Conservation (phyloP, 2,888 invertebrate genomes). For the Leucozona laternaria region DNA sequence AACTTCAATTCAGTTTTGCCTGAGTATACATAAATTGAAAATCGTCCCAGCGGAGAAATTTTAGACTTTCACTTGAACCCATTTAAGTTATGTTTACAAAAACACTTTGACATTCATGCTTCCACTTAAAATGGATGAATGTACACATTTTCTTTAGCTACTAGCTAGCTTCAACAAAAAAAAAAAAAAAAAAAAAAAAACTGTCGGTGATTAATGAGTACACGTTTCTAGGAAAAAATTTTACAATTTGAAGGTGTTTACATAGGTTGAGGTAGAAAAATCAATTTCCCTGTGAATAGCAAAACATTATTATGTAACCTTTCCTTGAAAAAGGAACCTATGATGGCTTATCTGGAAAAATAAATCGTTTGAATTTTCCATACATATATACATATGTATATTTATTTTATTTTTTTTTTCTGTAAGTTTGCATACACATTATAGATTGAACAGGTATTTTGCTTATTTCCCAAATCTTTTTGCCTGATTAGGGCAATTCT, state of each 20-base stretch:
- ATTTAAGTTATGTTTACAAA: constrained; percentile 48
- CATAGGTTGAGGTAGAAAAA: constrained; percentile 52
- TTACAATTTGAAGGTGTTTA: constrained; percentile 46
- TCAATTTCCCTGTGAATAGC: constrained; percentile 69
- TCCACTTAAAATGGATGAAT: constrained; percentile 72
- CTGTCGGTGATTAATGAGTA: constrained; percentile 66
- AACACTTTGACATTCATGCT: constrained; percentile 63
- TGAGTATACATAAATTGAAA: constrained; percentile 39
- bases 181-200: constrained; percentile 1
- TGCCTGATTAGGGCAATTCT: constrained; percentile 30
- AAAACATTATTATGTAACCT: constrained; percentile 56
- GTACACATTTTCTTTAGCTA: constrained; percentile 48
- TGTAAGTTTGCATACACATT: not conserved
- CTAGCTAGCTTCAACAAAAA: not conserved
- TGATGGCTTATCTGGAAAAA: constrained; percentile 38
- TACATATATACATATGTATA: not conserved
- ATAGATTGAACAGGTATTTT: constrained; percentile 40
- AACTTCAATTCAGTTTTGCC: constrained; percentile 26
- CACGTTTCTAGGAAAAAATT: constrained; percentile 41
- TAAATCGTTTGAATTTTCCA: constrained; percentile 26
- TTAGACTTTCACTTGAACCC: constrained; percentile 56
- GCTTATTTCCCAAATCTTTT: constrained; percentile 2
- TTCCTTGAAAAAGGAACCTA: constrained; percentile 39
- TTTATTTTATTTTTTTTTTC: not conserved
- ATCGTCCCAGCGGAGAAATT: constrained; percentile 44